A percentile compares a stretch with the other conserved stretches of the same genome.
These are phyloP conservation scores for Anagrus nilaparvatae DNA, from an alignment of 1,140 invertebrate species.

Conservation along the genomic window DNA sequence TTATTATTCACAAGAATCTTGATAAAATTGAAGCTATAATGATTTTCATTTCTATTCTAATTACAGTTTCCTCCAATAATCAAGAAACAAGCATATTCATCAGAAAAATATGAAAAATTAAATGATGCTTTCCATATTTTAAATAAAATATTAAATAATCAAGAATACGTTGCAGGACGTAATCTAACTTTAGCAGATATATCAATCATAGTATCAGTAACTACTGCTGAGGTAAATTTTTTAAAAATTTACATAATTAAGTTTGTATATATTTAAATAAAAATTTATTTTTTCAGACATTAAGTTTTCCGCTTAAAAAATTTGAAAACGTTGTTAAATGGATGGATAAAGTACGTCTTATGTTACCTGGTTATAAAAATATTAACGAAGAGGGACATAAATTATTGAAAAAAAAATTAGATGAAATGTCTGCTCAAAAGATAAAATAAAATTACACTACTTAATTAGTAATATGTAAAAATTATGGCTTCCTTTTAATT, in stretches of 20 bases:
- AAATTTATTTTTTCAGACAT: constrained; percentile 44
- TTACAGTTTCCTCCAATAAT: constrained; percentile 33
- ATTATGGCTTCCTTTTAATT: no score
- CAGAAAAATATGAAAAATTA: constrained; percentile 22
- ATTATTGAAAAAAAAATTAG: constrained; percentile 21
- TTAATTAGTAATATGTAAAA: no score
- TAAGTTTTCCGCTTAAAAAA: constrained; percentile 53
- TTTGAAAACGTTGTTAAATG: constrained; percentile 60
- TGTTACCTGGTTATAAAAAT: constrained; percentile 61
- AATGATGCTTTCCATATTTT: constrained; percentile 26
- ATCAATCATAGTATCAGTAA: constrained; percentile 25
- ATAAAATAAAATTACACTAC: no score
- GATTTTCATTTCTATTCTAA: not conserved
- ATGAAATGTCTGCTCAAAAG: no score
- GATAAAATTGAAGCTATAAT: not conserved
- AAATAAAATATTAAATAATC: constrained; percentile 30
- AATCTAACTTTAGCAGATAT: constrained; percentile 45
- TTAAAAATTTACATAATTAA: not conserved
- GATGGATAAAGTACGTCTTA: constrained; percentile 56
- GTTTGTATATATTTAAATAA: constrained; percentile 1
- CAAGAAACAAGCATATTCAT: constrained; percentile 15
- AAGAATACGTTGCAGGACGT: constrained; percentile 33
- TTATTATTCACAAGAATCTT: not conserved
- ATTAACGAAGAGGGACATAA: constrained; percentile 50
- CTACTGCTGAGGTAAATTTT: constrained; percentile 33